Evolutionary conservation across 1,140 invertebrate species (phyloP), one percentile per base, ranked within the genome.

Genomic region (Epicauta chinensis): DNA sequence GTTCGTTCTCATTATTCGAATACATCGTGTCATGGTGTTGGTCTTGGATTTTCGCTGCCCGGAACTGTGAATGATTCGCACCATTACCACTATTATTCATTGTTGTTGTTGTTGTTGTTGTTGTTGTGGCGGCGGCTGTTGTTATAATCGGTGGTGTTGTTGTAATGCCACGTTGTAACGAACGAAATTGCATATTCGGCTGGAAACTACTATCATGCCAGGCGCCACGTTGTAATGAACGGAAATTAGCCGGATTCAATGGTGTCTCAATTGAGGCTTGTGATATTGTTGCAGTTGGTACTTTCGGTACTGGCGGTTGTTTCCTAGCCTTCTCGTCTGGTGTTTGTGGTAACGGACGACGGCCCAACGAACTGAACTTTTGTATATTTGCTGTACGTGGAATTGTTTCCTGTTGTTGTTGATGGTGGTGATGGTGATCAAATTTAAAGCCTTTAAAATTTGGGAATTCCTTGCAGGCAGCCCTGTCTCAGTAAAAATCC

Each of bases 401-500:
- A 5, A 29, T 32, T 15, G 47, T 17, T 37, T 55, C 42, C 38
- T 53, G 42, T 41, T 58, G 51, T 12, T 56, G 56, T 35, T 56
- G 51, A 30, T 67, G 59, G 12, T 43, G 39, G 13, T 16, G 56
- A 16, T 65, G 67, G 55, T 70, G 64, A 50, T 70, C 67, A 45
- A 71, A 69, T 65, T 68, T 71, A 63, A 71, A 68, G 62, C 66
- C 62, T 67, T 68, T 71, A 56, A 71, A 71, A 58, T 68, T 69
- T 68, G 69, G 69, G 69, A 71, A 71, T 52, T 71, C 69, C 60
- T 69, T 71, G 69, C 69, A 71, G 69, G 71, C 60, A 69, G 68
- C 51, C 68, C 67, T 79, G 69, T 81, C 86, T 91, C 87, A 93
- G 87, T 93, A 93, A 74, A 93, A 93, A 75, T 93, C 90, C 65